These are phyloP conservation scores for Spinus pinus DNA, from an alignment of 2,797 vertebrate genomes.

Conservation along the genomic window DNA sequence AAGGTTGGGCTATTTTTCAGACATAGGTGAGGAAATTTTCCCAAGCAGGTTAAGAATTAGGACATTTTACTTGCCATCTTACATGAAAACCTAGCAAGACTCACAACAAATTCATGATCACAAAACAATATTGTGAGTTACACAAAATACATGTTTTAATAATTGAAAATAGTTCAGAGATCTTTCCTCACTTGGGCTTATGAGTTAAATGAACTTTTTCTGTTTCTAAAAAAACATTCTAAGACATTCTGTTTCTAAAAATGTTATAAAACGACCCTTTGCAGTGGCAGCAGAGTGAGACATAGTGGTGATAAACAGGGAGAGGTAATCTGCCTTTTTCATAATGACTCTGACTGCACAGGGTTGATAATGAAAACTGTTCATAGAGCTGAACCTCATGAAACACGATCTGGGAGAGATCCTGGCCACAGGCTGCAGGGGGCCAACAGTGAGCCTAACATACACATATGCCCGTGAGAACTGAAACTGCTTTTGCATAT, in stretches of 20 bases:
- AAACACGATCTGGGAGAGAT: background rate
- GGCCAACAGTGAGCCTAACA: background rate
- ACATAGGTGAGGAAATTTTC: background rate
- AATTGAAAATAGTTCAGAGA: background rate
- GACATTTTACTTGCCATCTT: background rate
- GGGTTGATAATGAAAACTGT: background rate
- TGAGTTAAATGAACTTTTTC: background rate
- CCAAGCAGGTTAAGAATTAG: background rate
- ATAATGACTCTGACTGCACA: background rate
- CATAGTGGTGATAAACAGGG: background rate
- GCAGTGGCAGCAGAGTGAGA: background rate
- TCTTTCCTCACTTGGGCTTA: background rate
- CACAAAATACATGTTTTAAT: background rate
- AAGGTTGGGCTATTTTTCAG: background rate
- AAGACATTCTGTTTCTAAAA: background rate
- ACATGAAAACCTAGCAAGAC: background rate
- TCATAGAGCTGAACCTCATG: background rate
- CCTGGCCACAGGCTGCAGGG: background rate
- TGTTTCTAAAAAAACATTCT: background rate
- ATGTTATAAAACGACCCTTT: background rate
- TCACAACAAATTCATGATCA: background rate
- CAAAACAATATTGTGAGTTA: background rate
- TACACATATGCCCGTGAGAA: fast-evolving
- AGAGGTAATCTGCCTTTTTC: background rate
- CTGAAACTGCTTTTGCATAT: background rate